Percentiles rank a stretch among this genome's conserved stretches.
Conservation (phyloP, 2,113 vertebrate genomes). For the Elephantulus edwardii region DNA sequence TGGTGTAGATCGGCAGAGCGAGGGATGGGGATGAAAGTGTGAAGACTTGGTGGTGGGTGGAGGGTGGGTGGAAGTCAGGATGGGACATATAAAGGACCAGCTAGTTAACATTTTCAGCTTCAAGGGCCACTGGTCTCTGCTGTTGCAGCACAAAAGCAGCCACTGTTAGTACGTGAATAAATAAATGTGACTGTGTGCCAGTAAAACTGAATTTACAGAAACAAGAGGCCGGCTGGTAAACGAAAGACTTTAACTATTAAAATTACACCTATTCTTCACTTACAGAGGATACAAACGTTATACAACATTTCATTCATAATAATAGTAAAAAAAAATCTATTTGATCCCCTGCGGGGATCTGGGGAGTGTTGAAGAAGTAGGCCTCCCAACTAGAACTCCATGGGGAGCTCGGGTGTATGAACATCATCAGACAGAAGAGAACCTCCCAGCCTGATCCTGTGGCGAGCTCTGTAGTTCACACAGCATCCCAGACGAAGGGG, state of each 20-base stretch:
- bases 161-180: background rate
- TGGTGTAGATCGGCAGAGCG: background rate
- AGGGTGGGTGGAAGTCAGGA: background rate
- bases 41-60: background rate
- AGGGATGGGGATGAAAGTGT: background rate
- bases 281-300: too few species aligned
- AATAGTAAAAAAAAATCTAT: too few species aligned
- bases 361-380: background rate
- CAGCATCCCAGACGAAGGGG: background rate
- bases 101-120: background rate
- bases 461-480: background rate
- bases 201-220: constrained; percentile 25
- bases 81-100: background rate
- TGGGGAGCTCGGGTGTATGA: background rate
- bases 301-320: too few species aligned
- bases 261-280: too few species aligned
- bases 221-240: background rate
- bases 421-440: background rate
- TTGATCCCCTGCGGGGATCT: too few species aligned
- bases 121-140: background rate
- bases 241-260: too few species aligned
- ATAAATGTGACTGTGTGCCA: background rate
- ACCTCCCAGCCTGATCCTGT: background rate
- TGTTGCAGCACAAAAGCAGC: background rate
- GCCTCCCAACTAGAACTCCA: background rate